Evolutionary conservation across 1,140 invertebrate species (phyloP).

Genomic region (Asobara japonica): DNA sequence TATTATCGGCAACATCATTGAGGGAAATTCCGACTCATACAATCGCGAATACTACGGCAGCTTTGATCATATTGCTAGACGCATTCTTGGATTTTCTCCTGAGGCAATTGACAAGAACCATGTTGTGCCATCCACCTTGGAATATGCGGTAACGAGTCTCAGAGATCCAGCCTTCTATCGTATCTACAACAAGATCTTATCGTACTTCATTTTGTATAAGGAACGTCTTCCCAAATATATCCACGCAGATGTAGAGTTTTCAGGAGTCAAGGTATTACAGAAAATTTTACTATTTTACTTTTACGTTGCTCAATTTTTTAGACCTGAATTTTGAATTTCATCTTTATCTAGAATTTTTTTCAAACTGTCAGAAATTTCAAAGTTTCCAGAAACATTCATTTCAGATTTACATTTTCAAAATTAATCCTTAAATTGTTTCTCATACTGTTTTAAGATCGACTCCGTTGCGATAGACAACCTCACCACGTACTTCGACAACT

Average conservation of each 20-base stretch:
- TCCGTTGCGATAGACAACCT: constrained; percentile 67
- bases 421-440: too few species aligned
- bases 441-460: constrained; percentile 65
- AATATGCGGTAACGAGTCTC: constrained; percentile 70
- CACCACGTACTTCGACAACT: constrained; percentile 68
- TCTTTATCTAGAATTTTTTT: too few species aligned
- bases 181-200: constrained; percentile 71
- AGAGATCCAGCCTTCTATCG: constrained; percentile 76
- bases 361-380: too few species aligned
- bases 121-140: constrained; percentile 64
- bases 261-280: too few species aligned
- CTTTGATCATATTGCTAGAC: constrained; percentile 56
- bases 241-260: constrained; percentile 66
- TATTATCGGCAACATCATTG: constrained; percentile 68
- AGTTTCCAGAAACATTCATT: too few species aligned
- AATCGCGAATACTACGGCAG: constrained; percentile 64
- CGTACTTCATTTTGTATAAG: constrained; percentile 69
- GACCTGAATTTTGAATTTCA: constrained; percentile 43
- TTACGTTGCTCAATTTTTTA: too few species aligned
- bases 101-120: constrained; percentile 55
- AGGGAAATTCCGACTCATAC: constrained; percentile 67
- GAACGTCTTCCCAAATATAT: constrained; percentile 68
- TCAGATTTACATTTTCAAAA: too few species aligned
- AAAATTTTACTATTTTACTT: too few species aligned
- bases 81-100: constrained; percentile 59